Conservation (phyloP, 2,888 invertebrate species). For the Ichneumon xanthorius region DNA sequence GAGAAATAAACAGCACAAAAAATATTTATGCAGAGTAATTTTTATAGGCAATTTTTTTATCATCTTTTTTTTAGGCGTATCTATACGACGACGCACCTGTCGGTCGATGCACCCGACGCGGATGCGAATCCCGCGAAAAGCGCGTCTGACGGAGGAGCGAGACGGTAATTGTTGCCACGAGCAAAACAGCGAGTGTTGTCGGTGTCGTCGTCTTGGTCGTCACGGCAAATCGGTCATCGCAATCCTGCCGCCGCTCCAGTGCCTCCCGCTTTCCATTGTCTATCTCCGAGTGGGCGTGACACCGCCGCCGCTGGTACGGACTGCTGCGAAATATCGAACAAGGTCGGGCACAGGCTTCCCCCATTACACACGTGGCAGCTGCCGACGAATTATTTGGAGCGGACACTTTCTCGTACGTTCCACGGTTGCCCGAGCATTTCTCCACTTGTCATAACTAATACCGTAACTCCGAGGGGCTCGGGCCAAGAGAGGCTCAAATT, state of each 20-base stretch:
- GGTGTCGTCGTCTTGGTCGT: neutral
- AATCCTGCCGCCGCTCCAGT: neutral
- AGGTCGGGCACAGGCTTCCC: conserved; percentile 23
- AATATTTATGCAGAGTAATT: no score
- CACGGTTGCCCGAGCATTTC: neutral
- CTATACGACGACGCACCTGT: neutral
- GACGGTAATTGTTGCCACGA: conserved; percentile 37
- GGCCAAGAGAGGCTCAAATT: neutral
- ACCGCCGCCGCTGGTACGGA: conserved; percentile 3
- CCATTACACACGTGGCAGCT: conserved; percentile 44
- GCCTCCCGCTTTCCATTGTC: conserved; percentile 50
- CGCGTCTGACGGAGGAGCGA: neutral
- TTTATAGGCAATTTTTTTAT: no score
- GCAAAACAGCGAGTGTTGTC: conserved; percentile 19
- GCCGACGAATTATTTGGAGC: conserved; percentile 51
- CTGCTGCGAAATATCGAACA: conserved; percentile 53
- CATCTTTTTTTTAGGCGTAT: no score
- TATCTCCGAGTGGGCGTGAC: conserved; percentile 44
- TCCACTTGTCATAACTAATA: neutral
- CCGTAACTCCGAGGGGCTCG: neutral
- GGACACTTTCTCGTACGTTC: conserved; percentile 42
- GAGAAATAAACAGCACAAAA: no score
- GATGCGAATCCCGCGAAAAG: neutral
- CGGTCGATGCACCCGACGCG: neutral
- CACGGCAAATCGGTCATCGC: conserved; percentile 9